Base-by-base conservation (phyloP, 2,797 vertebrate genomes). In the Dipus sagitta region DNA sequence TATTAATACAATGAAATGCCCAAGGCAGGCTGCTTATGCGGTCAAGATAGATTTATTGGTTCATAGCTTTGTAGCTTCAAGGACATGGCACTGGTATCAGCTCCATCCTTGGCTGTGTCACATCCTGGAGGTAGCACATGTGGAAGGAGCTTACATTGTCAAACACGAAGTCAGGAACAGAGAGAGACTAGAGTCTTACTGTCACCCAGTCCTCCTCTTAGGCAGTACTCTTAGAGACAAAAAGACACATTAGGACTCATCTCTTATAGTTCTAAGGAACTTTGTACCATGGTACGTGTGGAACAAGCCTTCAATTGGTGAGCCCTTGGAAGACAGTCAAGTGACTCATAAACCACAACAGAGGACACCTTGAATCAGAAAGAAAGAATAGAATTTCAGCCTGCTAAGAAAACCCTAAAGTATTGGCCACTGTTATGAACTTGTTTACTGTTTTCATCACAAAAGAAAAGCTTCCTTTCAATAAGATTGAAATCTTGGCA, bases 401-500 rank as follows among this genome's bases (percentile, higher is more conserved):
- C 64, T 83, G 8, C 20, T 60, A 82, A 80, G n/a, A 4, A 92
- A 82, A 72, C 52, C 17, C 23, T 34, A 85, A 88, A 71, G 54
- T 38, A 72, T 12, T 65, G 26, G 17, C 11, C 38, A 34, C 15
- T 84, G 23, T 30, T 68, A 58, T 32, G 75, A 78, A 71, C 62
- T 62, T 78, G 26, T 65, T 93, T 24, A 77, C 12, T 85, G 26
- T 78, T 87, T 81, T 75, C 18, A 84, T 77, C 74, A 91, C 58
- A 92, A 86, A 92, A 88, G 54, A 71, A 32, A 70, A 62, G 8
- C 9, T 77, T 14, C 11, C 11, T 94, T 92, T 82, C n/a, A 86
- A 26, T 85, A 94, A 94, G 30, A 75, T 3, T 81, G 28, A 85
- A 70, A 87, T 90, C 81, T 84, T 77, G 32, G 26, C 54, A 58